Evolutionary conservation across 92 coral and sea anemone genomes (phyloP), one percentile per base, ranked within the genome.

Genomic region (Parazoanthus swiftii): DNA sequence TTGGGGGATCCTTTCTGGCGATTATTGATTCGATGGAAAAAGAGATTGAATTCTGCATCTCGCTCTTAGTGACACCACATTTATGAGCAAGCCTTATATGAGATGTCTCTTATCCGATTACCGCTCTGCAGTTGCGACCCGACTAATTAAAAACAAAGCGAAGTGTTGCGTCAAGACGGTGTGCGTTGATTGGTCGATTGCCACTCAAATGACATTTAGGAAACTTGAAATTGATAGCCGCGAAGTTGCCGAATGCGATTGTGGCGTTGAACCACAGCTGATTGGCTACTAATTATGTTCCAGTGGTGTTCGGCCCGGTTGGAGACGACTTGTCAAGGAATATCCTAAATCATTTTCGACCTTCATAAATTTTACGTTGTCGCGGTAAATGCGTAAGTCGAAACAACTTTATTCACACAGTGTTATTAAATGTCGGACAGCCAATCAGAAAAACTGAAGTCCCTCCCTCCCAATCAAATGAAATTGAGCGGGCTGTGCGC

Each of bases 41-140:
- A 67, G 99, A 95, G 86, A 95, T 91, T 56, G 95, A 89, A 81
- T 91, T 94, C 88, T 97, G 96, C 97, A 94, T 95, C 58, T 84
- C 79, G 79, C 18, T 46, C 29, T 36, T 8, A 8, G 65, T 46
- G 29, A 48, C 44, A 84, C 77, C 63, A 84, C 77, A 84, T 46
- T 84, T 82, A 66, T 4, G 76, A 21, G 74, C 9, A 18, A 38
- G 21, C 56, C 86, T 23, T n/a, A 26, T 6, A 71, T 84, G 88
- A 89, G 85, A 77, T 92, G 93, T 89, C 82, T 81, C 91, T 97
- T 95, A 97, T 97, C 99, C 95, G 99, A 97, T 97, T 97, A 97
- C 96, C 85, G 72, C 85, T 88, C 79, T 83, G 79, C 44, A 88
- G 88, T 67, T 79, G 92, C 94, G 94, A 91, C 94, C 79, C 89